phyloP scores from a whole-genome alignment of 2,113 vertebrate genomes.

The Ciconia boyciana region DNA sequence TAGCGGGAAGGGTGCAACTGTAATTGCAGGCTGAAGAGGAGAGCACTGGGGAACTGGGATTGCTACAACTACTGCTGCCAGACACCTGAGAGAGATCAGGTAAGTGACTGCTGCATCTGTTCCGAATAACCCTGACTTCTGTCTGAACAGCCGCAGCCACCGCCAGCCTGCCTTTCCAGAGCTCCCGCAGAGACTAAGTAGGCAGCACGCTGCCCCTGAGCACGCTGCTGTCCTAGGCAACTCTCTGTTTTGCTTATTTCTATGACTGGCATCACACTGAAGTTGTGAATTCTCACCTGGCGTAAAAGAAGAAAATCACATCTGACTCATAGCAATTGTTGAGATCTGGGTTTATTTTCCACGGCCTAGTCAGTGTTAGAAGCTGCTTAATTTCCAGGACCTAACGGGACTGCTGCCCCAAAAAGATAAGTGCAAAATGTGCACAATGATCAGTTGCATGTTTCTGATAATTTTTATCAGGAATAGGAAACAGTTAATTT shows the following conservation, averaged over 20 bases:
- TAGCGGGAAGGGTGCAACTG: background rate
- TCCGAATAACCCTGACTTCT: background rate
- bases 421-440: background rate
- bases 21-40: background rate
- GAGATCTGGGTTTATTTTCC: background rate
- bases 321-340: background rate
- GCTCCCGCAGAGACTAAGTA: background rate
- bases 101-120: background rate
- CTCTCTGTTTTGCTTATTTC: background rate
- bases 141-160: background rate
- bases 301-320: background rate
- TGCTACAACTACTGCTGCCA: background rate
- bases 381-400: background rate
- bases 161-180: background rate
- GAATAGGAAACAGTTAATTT: background rate
- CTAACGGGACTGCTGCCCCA: background rate
- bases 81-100: background rate
- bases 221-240: background rate
- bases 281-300: background rate
- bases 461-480: background rate
- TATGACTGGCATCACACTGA: background rate
- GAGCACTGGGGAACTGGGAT: background rate
- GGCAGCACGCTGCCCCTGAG: background rate
- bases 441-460: background rate
- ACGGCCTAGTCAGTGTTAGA: background rate